Evolutionary conservation across 2,113 vertebrate genomes (phyloP).

Genomic region (Clarias batrachus): DNA sequence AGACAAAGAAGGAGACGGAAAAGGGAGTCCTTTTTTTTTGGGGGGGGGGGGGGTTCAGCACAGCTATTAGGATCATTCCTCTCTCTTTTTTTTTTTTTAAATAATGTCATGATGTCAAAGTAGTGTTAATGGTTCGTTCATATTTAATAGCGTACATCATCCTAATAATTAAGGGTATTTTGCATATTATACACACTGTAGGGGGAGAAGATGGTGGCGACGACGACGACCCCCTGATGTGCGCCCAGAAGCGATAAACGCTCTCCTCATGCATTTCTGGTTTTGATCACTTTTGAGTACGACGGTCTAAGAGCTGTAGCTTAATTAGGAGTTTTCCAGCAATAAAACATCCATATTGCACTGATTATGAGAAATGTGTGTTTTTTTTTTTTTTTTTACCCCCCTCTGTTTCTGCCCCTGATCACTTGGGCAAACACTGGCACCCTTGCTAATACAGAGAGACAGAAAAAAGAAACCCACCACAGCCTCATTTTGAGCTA

Average conservation of each 20-base stretch:
- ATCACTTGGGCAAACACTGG: conserved; percentile 2
- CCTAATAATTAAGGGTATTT: conserved; percentile 41
- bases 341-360: conserved; percentile 34
- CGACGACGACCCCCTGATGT: not conserved
- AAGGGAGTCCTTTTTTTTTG: no score
- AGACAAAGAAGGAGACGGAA: not conserved
- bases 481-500: conserved; percentile 17
- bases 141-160: conserved; percentile 35
- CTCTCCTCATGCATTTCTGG: conserved; percentile 8
- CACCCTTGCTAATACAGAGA: not conserved
- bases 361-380: conserved; percentile 27
- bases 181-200: conserved; percentile 21
- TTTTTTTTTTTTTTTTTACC: not conserved
- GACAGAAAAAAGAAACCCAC: not conserved
- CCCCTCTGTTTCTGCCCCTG: not conserved
- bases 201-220: not conserved
- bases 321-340: conserved; percentile 27
- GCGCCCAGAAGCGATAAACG: not conserved
- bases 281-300: not conserved
- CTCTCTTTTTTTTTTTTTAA: not conserved
- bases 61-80: not conserved
- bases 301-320: conserved; percentile 14
- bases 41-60: not conserved
- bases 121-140: conserved; percentile 30
- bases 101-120: conserved; percentile 9